phyloP scores from a whole-genome alignment of 2,888 invertebrate species.

The Euzophera pinguis region DNA sequence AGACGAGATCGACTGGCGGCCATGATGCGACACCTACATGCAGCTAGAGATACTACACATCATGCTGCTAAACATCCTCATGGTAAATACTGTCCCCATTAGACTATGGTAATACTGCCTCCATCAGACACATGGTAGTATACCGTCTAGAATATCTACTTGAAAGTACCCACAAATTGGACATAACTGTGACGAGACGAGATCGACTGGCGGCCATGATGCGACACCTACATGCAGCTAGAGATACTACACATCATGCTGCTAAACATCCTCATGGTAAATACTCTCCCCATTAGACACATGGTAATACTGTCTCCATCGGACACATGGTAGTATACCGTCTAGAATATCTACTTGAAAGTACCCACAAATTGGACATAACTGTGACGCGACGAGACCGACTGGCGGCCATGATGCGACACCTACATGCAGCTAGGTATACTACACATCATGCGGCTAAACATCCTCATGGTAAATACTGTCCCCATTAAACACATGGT shows the following conservation, averaged over 20 bases:
- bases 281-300: too few relatives aligned
- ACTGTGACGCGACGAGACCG: too few relatives aligned
- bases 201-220: constrained; percentile 98
- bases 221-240: constrained; percentile 91
- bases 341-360: too few relatives aligned
- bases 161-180: too few relatives aligned
- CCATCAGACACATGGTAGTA: too few relatives aligned
- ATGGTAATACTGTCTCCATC: too few relatives aligned
- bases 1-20: constrained; percentile 95
- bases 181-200: constrained; percentile 93
- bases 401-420: constrained; percentile 98
- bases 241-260: constrained; percentile 67
- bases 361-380: too few relatives aligned
- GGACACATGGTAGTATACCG: too few relatives aligned
- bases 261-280: constrained; percentile 61
- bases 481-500: too few relatives aligned
- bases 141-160: too few relatives aligned
- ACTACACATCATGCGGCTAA: constrained; percentile 57
- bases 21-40: constrained; percentile 98
- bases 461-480: constrained; percentile 24
- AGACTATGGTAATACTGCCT: too few relatives aligned
- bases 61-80: constrained; percentile 48
- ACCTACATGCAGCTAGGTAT: constrained; percentile 86
- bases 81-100: too few relatives aligned
- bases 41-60: constrained; percentile 72